These are phyloP conservation scores for Anastatus disparis DNA, from an alignment of 1,140 invertebrate genomes.

Conservation along the genomic window DNA sequence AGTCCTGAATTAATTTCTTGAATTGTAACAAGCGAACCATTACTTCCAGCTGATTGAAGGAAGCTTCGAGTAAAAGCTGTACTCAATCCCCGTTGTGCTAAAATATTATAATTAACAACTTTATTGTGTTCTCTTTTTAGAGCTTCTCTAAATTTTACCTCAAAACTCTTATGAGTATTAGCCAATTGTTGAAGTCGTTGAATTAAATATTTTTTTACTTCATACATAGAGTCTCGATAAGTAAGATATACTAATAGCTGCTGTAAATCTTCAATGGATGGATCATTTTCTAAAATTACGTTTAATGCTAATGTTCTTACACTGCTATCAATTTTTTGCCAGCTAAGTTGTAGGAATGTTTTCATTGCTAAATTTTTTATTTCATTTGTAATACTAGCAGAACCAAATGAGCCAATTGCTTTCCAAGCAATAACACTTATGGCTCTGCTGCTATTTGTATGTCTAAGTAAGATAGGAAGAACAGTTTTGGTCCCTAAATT, in stretches of 20 bases:
- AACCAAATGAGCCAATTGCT: slow-evolving; percentile 70
- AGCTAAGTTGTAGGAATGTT: slow-evolving; percentile 75
- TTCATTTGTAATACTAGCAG: slow-evolving; percentile 57
- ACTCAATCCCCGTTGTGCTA: slow-evolving; percentile 76
- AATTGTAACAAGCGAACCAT: slow-evolving; percentile 78
- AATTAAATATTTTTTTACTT: slow-evolving; percentile 75
- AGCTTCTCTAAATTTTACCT: slow-evolving; percentile 58
- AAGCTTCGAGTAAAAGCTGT: slow-evolving; percentile 76
- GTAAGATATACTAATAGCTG: slow-evolving; percentile 70
- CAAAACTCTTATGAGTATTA: slow-evolving; percentile 66
- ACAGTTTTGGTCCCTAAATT: slow-evolving; percentile 72
- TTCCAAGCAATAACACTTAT: slow-evolving; percentile 74
- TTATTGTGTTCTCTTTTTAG: slow-evolving; percentile 57
- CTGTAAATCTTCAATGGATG: slow-evolving; percentile 68
- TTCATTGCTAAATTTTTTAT: slow-evolving; percentile 65
- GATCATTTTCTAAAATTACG: slow-evolving; percentile 72
- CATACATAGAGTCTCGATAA: slow-evolving; percentile 69
- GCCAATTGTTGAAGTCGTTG: slow-evolving; percentile 74
- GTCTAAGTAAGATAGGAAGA: slow-evolving; percentile 70
- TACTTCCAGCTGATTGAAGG: slow-evolving; percentile 70
- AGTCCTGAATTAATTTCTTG: slow-evolving; percentile 81
- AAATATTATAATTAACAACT: slow-evolving; percentile 75
- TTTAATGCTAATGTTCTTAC: slow-evolving; percentile 78
- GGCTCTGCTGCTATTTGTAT: slow-evolving; percentile 64
- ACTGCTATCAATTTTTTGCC: slow-evolving; percentile 75